Conservation (phyloP, 2,888 invertebrate species). For the Drosophila koepferae region DNA sequence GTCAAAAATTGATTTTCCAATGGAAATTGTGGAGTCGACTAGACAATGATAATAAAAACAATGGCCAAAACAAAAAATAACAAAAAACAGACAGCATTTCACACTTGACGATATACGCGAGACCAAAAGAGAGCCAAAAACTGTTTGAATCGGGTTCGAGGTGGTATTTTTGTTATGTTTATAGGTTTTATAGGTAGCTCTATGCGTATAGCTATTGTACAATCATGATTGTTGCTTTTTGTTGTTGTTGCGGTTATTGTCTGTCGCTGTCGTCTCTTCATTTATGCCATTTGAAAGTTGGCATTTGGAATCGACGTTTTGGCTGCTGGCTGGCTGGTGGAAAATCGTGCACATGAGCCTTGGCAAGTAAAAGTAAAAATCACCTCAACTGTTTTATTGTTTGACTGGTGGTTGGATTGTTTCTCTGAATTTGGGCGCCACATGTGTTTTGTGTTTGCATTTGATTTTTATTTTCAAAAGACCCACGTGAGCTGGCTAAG, state of each 20-base stretch:
- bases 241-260: slow-evolving; percentile 33
- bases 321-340: slow-evolving; percentile 38
- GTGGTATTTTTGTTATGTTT: slow-evolving; percentile 16
- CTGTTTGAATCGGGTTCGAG: slow-evolving; percentile 16
- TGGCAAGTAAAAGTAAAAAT: slow-evolving; percentile 78
- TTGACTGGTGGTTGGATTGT: slow-evolving; percentile 51
- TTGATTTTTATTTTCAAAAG: slow-evolving; percentile 76
- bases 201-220: slow-evolving; percentile 51
- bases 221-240: slow-evolving; percentile 26
- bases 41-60: slow-evolving; percentile 52
- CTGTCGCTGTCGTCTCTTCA: slow-evolving; percentile 66
- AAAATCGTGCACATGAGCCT: slow-evolving; percentile 80
- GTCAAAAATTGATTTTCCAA: slow-evolving; percentile 72
- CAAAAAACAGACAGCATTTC: slow-evolving; percentile 53
- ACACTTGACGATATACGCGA: slow-evolving; percentile 55
- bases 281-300: slow-evolving; percentile 74
- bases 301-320: slow-evolving; percentile 74
- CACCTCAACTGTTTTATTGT: slow-evolving; percentile 59
- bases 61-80: slow-evolving; percentile 22
- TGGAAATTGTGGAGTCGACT: slow-evolving; percentile 45
- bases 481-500: slow-evolving; percentile 69
- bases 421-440: slow-evolving; percentile 67
- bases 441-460: slow-evolving; percentile 80
- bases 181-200: slow-evolving; percentile 40
- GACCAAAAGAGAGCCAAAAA: slow-evolving; percentile 12